Percentiles rank a stretch among this genome's conserved stretches.
Conservation (phyloP, 2,888 invertebrate species). For the Lypha dubia region DNA sequence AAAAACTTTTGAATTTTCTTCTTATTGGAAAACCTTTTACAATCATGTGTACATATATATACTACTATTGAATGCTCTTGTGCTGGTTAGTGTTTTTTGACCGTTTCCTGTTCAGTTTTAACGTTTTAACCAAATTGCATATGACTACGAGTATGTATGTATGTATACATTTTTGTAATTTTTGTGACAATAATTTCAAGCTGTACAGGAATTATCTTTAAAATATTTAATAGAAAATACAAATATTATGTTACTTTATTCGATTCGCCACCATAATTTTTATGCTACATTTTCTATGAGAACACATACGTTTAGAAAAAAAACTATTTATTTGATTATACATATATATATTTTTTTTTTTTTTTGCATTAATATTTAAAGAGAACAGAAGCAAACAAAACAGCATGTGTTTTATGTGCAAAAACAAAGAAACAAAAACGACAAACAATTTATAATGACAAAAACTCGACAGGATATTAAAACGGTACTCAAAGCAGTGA, state of each 20-base stretch:
- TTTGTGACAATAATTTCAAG: conserved; percentile 63
- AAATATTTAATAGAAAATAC: conserved; percentile 17
- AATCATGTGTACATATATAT: not conserved
- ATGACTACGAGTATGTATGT: too few species aligned
- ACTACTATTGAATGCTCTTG: not conserved
- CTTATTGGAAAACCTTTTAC: not conserved
- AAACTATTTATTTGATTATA: not conserved
- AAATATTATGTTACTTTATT: conserved; percentile 25
- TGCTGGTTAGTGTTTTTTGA: conserved; percentile 4
- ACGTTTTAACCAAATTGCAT: conserved; percentile 56
- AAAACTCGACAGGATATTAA: conserved; percentile 70
- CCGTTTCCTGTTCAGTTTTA: conserved; percentile 17
- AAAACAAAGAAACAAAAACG: conserved; percentile 27
- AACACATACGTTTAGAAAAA: not conserved
- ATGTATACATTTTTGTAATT: too few species aligned
- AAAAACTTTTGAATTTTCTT: too few species aligned
- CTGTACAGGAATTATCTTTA: conserved; percentile 48
- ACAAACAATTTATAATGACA: conserved; percentile 65
- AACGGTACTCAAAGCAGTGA: conserved; percentile 58
- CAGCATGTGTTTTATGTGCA: conserved; percentile 63
- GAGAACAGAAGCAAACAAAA: conserved; percentile 39
- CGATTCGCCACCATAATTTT: conserved; percentile 13
- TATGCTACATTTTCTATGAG: conserved; percentile 24
- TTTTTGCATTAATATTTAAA: conserved; percentile 46
- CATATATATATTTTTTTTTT: conserved; percentile 23